These are phyloP conservation scores for Corythoichthys haematopterus DNA, from an alignment of 2,113 vertebrate genomes.

Conservation along the genomic window DNA sequence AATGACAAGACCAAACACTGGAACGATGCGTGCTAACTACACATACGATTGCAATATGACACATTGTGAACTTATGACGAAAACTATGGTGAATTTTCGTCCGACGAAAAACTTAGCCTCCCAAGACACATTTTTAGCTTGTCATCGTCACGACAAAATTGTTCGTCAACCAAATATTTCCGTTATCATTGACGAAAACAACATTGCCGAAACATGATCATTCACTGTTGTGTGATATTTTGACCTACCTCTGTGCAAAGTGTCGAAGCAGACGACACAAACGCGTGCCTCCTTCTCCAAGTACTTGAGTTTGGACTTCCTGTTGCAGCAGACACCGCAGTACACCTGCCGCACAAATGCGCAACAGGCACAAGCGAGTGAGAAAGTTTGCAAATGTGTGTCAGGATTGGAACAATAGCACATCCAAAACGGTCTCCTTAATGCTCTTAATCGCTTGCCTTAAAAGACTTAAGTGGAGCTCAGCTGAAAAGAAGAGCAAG, in stretches of 20 bases:
- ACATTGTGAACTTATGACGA: too few species aligned
- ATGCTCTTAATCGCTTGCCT: conserved; percentile 33
- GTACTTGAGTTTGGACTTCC: conserved; percentile 87
- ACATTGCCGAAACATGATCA: too few species aligned
- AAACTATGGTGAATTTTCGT: too few species aligned
- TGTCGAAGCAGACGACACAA: conserved; percentile 83
- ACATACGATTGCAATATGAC: too few species aligned
- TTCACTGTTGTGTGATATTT: not conserved
- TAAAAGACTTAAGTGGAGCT: conserved; percentile 33
- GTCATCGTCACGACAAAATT: too few species aligned
- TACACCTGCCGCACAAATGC: conserved; percentile 77
- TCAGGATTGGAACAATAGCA: conserved; percentile 13
- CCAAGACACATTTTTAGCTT: too few species aligned
- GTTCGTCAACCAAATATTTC: too few species aligned
- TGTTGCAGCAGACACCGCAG: conserved; percentile 88
- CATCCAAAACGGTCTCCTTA: conserved; percentile 17
- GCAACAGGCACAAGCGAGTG: not conserved
- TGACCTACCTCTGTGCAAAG: conserved; percentile 85
- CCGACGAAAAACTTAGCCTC: too few species aligned
- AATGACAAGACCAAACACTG: too few species aligned
- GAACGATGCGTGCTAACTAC: too few species aligned
- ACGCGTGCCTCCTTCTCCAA: conserved; percentile 95
- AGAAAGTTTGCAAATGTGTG: not conserved
- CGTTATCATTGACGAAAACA: too few species aligned
- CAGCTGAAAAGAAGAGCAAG: conserved; percentile 30